Evolutionary conservation across 2,113 vertebrate species (phyloP).

Genomic region (Sprattus sprattus): DNA sequence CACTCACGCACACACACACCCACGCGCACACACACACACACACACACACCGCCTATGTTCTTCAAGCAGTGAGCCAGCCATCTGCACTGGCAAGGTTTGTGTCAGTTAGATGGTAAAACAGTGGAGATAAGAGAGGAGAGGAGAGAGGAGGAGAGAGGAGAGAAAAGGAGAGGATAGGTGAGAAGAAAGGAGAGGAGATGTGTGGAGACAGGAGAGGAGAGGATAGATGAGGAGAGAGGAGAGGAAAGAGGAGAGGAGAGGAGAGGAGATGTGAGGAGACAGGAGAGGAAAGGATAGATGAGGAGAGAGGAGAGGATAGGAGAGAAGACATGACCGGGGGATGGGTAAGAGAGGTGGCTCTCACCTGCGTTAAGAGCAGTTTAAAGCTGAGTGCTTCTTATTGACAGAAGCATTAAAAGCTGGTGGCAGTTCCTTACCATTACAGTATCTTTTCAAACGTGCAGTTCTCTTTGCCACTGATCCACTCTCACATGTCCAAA

Average conservation of each 20-base stretch:
- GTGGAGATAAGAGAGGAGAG: constrained; percentile 37
- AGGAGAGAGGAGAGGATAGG: background rate
- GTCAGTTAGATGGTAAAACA: constrained; percentile 63
- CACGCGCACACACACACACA: background rate
- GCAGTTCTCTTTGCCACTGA: background rate
- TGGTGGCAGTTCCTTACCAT: background rate
- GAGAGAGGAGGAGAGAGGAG: background rate
- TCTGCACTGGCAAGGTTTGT: constrained; percentile 68
- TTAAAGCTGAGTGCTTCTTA: constrained; percentile 48
- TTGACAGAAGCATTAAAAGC: constrained; percentile 53
- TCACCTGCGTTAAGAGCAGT: constrained; percentile 57
- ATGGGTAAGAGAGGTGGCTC: constrained; percentile 43
- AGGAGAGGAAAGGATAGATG: background rate
- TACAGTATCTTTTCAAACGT: background rate
- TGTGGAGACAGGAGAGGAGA: constrained; percentile 42
- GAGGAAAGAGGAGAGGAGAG: background rate
- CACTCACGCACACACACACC: background rate
- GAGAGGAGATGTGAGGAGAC: background rate
- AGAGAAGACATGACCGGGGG: background rate
- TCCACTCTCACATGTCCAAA: background rate
- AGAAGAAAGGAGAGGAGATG: constrained; percentile 27
- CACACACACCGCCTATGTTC: constrained; percentile 50
- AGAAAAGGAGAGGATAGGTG: constrained; percentile 37
- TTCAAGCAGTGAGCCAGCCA: constrained; percentile 67
- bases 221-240: background rate